Evolutionary conservation across 2,888 invertebrate species (phyloP).

Genomic region (Aleiodes alternator): DNA sequence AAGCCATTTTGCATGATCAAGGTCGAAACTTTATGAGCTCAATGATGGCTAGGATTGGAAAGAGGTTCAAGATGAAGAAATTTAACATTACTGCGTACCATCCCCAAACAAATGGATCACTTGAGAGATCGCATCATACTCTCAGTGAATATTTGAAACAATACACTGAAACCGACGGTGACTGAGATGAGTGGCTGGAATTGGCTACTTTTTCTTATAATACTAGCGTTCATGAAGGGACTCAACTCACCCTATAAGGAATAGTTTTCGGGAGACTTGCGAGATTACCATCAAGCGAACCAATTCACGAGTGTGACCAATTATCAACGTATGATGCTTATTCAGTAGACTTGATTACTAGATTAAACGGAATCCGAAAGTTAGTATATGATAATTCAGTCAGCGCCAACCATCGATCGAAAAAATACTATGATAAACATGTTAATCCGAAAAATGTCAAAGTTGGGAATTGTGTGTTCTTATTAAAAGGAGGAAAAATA

Average conservation of each 20-base stretch:
- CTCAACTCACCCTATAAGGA: constrained; percentile 39
- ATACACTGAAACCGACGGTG: constrained; percentile 11
- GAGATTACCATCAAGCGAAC: constrained; percentile 29
- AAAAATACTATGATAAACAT: neutral
- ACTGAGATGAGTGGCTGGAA: constrained; percentile 50
- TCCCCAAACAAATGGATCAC: constrained; percentile 39
- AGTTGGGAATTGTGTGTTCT: constrained; percentile 37
- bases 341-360: constrained; percentile 36
- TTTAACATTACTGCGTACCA: constrained; percentile 39
- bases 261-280: constrained; percentile 40
- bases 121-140: constrained; percentile 45
- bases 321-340: constrained; percentile 48
- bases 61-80: constrained; percentile 31
- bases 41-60: constrained; percentile 1
- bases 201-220: constrained; percentile 52
- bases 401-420: constrained; percentile 41
- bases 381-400: constrained; percentile 40
- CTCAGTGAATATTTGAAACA: constrained; percentile 45
- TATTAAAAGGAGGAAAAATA: constrained; percentile 40
- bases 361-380: constrained; percentile 27
- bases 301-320: neutral
- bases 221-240: constrained; percentile 48
- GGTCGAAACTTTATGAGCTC: constrained; percentile 37
- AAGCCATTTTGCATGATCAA: constrained; percentile 36
- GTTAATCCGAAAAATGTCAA: constrained; percentile 30